Conservation (phyloP, 2,113 vertebrate genomes). For the Passer domesticus region DNA sequence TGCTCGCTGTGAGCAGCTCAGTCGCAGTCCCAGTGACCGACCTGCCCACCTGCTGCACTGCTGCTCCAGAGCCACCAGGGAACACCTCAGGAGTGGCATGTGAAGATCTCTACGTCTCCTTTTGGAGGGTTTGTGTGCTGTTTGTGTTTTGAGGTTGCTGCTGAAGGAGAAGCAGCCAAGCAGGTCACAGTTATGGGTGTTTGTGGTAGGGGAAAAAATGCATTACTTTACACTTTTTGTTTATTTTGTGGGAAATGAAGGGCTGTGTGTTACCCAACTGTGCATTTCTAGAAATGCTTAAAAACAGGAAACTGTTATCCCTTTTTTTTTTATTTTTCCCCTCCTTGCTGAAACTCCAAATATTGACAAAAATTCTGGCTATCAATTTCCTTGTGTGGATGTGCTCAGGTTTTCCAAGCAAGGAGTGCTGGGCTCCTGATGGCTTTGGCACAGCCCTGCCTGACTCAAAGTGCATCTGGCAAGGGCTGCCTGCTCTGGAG, state of each 20-base stretch:
- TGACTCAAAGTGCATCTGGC: constrained; percentile 28
- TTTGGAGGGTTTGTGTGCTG: not conserved
- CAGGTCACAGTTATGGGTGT: constrained; percentile 19
- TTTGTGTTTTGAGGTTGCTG: constrained; percentile 23
- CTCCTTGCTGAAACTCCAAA: not conserved
- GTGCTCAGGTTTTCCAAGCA: not conserved
- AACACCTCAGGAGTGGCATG: not conserved
- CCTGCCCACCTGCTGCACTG: not conserved
- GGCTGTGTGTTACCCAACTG: not conserved
- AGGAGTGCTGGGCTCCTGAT: not conserved
- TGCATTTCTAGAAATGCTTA: constrained; percentile 55
- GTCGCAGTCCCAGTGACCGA: not conserved
- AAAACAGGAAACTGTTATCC: constrained; percentile 48
- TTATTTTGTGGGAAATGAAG: constrained; percentile 40
- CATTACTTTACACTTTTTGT: constrained; percentile 33
- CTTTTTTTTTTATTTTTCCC: no score
- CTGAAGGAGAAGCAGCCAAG: not conserved
- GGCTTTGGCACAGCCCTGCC: not conserved
- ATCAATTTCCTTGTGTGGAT: not conserved
- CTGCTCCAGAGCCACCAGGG: not conserved
- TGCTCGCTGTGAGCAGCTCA: not conserved
- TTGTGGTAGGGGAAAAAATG: constrained; percentile 15
- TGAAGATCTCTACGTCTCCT: not conserved
- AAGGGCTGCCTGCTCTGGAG: not conserved
- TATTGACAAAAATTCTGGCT: not conserved